A percentile compares a stretch with the other conserved stretches of the same genome.
Conservation (phyloP, 92 coral and sea anemone species). For the Palythoa heliodiscus region DNA sequence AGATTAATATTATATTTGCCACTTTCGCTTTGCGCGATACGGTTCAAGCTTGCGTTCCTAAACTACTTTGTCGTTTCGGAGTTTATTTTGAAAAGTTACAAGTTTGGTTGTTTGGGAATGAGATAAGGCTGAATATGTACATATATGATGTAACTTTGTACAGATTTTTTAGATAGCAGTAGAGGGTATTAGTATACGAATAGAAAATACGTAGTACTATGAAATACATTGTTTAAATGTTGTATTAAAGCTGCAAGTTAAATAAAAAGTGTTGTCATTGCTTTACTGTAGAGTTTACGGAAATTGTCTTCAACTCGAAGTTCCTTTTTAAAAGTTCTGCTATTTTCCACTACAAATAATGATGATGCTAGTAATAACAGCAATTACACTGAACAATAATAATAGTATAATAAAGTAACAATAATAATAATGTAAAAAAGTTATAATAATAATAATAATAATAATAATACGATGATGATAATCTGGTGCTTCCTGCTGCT, state of each 20-base stretch:
- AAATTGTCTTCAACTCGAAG: no score
- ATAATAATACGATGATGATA: background rate
- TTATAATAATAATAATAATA: background rate
- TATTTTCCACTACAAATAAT: background rate
- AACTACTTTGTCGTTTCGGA: background rate
- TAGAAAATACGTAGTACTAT: conserved; percentile 25
- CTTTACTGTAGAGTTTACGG: background rate
- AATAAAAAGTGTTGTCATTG: background rate
- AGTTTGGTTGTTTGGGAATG: background rate
- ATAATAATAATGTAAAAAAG: background rate
- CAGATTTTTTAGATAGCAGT: conserved; percentile 12
- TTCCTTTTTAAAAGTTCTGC: background rate
- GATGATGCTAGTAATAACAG: background rate
- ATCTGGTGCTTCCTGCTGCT: background rate
- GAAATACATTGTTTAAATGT: conserved; percentile 22
- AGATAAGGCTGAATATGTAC: conserved; percentile 17
- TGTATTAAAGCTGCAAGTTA: conserved; percentile 21
- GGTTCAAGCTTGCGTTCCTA: background rate
- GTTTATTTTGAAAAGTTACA: background rate
- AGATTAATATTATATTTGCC: background rate
- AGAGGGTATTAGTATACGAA: conserved; percentile 31
- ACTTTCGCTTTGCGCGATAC: background rate
- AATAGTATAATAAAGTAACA: background rate
- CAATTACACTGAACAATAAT: background rate
- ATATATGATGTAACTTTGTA: conserved; percentile 33